A percentile compares a stretch with the other conserved stretches of the same genome.
Evolutionary conservation across 2,113 vertebrate genomes (phyloP).

Genomic region (Guaruba guarouba): DNA sequence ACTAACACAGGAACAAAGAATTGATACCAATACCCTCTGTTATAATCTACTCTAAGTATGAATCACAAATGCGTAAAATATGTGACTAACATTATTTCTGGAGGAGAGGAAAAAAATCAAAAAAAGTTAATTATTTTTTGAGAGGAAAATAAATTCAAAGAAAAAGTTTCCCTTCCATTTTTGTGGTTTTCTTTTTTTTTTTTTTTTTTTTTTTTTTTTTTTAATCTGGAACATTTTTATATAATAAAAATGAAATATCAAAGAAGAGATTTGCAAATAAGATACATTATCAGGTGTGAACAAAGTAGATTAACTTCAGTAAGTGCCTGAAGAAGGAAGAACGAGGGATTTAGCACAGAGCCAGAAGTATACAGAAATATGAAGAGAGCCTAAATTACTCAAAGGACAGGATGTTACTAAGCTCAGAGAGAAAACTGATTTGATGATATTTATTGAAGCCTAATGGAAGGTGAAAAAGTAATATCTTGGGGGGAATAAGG

Average conservation of each 20-base stretch:
- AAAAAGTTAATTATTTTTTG: not conserved
- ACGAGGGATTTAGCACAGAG: not conserved
- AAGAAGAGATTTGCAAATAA: not conserved
- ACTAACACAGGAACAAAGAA: not conserved
- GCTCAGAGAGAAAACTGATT: not conserved
- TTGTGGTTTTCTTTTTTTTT: too few species aligned
- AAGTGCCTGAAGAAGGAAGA: not conserved
- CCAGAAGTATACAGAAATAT: not conserved
- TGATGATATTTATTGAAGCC: not conserved
- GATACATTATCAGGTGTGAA: not conserved
- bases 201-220: not conserved
- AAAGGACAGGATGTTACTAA: not conserved
- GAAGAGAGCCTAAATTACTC: not conserved
- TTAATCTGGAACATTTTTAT: not conserved
- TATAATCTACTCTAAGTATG: not conserved
- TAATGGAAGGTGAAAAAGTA: not conserved
- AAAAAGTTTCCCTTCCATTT: not conserved
- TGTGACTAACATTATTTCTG: not conserved
- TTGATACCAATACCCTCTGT: not conserved
- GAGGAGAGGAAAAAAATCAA: not conserved
- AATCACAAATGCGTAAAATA: not conserved
- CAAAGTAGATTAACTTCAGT: not conserved
- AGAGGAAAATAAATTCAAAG: not conserved
- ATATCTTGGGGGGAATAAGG: fast-evolving
- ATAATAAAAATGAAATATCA: not conserved